Base-by-base conservation (phyloP, 1,140 invertebrate species). In the Rhizoglyphus robini region DNA sequence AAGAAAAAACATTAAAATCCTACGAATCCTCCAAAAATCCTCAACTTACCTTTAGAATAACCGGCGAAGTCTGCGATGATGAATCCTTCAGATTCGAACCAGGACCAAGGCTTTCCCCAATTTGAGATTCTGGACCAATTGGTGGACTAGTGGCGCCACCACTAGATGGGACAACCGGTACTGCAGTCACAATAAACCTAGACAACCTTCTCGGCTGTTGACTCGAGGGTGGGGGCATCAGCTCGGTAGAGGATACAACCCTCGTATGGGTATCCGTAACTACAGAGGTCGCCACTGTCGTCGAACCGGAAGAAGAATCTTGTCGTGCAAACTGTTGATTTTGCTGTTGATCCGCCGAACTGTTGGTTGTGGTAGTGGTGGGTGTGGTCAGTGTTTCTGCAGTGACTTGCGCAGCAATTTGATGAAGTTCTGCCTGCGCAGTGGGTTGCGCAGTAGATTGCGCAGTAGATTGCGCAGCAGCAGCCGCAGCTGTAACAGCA, bases 11-110 rank as follows among this genome's bases (percentile, higher is more conserved):
- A 2, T n/a, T n/a, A n/a, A n/a, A n/a, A n/a, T n/a, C n/a, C n/a
- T n/a, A n/a, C n/a, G n/a, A 60, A 60, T 4, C 29, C 58, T 15
- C 5, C 25, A 29, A n/a, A n/a, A 60, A 34, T 46, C 18, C 4
- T n/a, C 13, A 32, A 60, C 20, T 11, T 11, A 32, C 30, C 30
- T 32, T 32, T 2, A 60, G 27, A 13, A 60, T 15, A 60, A 15
- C 18, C 2, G 58, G 58, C 36, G 58, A 60, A 3, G 58, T 60
- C 29, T 60, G 58, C 27, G 58, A 60, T n/a, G 15, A 60, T n/a
- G 58, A 32, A 46, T 60, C 58, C 29, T 60, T 60, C 2, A 34
- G 29, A 60, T 38, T 58, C n/a, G 54, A 58, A 13, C 23, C 41
- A 46, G 23, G 15, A 41, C 8, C 38, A n/a, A n/a, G n/a, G n/a